Evolutionary conservation across 2,797 vertebrate species (phyloP).

Genomic region (Cuculus canorus): DNA sequence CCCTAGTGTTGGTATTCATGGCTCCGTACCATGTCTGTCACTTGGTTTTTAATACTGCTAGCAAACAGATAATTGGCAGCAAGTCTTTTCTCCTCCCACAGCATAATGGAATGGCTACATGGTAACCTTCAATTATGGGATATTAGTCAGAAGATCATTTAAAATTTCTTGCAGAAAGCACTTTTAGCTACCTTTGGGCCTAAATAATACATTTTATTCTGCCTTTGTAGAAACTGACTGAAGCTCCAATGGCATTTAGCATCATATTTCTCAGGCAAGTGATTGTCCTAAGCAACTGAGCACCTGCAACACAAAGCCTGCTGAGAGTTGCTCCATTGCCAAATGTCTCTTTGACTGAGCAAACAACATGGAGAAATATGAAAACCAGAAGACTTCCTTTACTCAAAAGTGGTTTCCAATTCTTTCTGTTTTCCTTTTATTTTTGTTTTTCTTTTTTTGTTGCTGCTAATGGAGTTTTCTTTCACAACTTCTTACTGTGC

Average conservation of each 20-base stretch:
- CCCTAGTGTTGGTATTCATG: not conserved
- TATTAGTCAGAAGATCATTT: constrained; percentile 23
- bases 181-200: not conserved
- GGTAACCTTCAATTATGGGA: not conserved
- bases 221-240: not conserved
- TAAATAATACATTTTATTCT: constrained; percentile 14
- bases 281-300: constrained; percentile 22
- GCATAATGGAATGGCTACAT: not conserved
- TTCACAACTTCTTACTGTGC: not conserved
- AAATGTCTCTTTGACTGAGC: not conserved
- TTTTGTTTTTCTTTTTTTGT: too few species aligned
- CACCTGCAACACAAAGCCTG: not conserved
- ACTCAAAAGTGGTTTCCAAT: not conserved
- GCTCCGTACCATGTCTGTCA: not conserved
- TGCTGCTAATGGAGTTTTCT: not conserved
- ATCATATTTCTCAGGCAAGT: constrained; percentile 30
- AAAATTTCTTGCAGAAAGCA: not conserved
- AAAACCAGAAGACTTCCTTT: not conserved
- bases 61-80: not conserved
- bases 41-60: not conserved
- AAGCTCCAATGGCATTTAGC: not conserved
- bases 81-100: not conserved
- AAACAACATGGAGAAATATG: not conserved
- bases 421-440: not conserved
- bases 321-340: not conserved